Percentiles rank a stretch among this genome's conserved stretches.
Evolutionary conservation across 35 echinoderm and acorn worm genomes (phyloP).

Genomic region (Chiridota heheva): DNA sequence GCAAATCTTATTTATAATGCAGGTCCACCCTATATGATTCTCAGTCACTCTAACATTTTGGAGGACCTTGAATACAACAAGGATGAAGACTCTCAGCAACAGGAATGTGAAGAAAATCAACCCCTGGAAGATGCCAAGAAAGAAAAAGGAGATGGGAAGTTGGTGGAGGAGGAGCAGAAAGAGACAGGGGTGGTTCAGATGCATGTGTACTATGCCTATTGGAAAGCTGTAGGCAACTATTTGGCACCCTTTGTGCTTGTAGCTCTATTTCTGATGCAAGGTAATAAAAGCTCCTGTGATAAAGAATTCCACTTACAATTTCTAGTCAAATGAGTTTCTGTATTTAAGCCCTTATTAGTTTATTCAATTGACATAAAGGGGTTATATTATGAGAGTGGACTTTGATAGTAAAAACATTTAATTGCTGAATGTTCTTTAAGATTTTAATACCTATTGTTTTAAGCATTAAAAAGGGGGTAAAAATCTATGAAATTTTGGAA

Average conservation of each 20-base stretch:
- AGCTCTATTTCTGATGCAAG: constrained; percentile 92
- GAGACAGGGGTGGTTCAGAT: constrained; percentile 86
- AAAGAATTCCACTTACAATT: not conserved
- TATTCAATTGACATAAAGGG: not conserved
- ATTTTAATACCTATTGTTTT: no score
- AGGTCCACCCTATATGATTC: constrained; percentile 68
- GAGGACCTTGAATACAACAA: constrained; percentile 22
- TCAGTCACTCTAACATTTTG: constrained; percentile 53
- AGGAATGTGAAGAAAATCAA: not conserved
- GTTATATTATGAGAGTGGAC: not conserved
- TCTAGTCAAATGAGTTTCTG: not conserved
- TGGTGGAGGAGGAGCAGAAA: constrained; percentile 90
- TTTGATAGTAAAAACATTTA: no score
- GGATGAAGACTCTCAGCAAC: not conserved
- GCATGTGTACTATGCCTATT: constrained; percentile 89
- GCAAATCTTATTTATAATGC: not conserved
- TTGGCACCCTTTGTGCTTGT: constrained; percentile 63
- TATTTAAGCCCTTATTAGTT: not conserved
- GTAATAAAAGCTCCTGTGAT: constrained; percentile 18
- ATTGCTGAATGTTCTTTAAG: no score
- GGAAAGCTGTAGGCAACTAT: constrained; percentile 79
- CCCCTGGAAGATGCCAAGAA: constrained; percentile 15
- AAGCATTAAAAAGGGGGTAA: no score
- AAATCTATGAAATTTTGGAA: no score
- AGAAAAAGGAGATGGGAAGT: constrained; percentile 18